phyloP scores from a whole-genome alignment of 1,140 invertebrate species.

The Penaeus japonicus region DNA sequence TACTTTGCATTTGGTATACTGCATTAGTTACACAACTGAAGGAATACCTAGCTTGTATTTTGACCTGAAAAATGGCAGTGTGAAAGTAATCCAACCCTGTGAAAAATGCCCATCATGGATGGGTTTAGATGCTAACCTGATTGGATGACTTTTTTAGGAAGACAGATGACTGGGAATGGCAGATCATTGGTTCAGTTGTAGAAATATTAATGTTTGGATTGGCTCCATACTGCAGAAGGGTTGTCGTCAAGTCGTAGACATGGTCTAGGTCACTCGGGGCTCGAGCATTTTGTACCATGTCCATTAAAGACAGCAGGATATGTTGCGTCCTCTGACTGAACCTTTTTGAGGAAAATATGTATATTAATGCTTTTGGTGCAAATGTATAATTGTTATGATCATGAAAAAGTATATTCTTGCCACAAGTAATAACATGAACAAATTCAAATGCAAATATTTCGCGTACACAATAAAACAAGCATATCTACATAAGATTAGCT shows the following conservation, averaged over 20 bases:
- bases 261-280: conserved; percentile 73
- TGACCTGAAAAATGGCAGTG: too few relatives aligned
- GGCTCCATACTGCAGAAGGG: conserved; percentile 70
- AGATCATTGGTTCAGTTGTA: conserved; percentile 64
- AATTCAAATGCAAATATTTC: too few relatives aligned
- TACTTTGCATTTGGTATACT: too few relatives aligned
- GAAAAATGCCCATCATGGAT: neutral
- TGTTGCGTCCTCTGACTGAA: conserved; percentile 71
- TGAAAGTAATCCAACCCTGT: neutral
- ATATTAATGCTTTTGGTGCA: neutral
- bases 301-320: conserved; percentile 72
- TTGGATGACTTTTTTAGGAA: conserved; percentile 72
- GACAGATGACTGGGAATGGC: conserved; percentile 67
- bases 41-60: too few relatives aligned
- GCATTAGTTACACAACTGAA: too few relatives aligned
- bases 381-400: too few relatives aligned
- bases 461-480: too few relatives aligned
- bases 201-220: conserved; percentile 63
- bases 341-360: conserved; percentile 43
- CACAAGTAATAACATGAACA: too few relatives aligned
- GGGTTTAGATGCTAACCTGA: conserved; percentile 65
- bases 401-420: too few relatives aligned
- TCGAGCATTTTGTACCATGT: conserved; percentile 76
- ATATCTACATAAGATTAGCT: too few relatives aligned
- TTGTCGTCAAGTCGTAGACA: conserved; percentile 74